Conservation (phyloP, 1,140 invertebrate genomes). For the Wasmannia auropunctata region DNA sequence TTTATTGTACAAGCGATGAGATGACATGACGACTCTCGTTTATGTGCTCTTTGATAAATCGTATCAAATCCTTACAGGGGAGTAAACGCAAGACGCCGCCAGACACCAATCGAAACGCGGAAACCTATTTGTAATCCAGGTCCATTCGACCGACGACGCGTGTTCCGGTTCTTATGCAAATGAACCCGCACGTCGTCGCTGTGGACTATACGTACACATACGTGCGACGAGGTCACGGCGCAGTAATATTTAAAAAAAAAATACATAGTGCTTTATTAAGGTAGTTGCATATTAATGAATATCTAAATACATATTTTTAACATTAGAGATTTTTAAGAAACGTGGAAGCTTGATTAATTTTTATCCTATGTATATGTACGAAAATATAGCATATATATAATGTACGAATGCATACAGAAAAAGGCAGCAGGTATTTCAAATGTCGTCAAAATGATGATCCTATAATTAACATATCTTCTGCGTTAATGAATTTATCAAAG, state of each 20-base stretch:
- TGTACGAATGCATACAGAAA: not conserved
- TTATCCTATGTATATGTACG: not conserved
- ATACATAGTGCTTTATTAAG: conserved; percentile 24
- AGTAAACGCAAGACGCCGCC: not conserved
- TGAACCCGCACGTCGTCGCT: not conserved
- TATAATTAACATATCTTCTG: not conserved
- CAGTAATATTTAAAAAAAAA: conserved; percentile 16
- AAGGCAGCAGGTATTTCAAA: not conserved
- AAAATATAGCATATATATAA: not conserved
- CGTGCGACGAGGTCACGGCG: not conserved
- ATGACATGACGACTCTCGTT: not conserved
- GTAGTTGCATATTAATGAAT: not conserved
- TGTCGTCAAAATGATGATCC: not conserved
- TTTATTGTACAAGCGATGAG: not conserved
- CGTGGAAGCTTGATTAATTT: not conserved
- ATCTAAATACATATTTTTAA: not conserved
- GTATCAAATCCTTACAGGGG: not conserved
- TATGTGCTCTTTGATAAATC: conserved; percentile 2
- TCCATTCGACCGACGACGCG: not conserved
- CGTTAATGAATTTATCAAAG: not conserved
- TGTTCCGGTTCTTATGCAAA: conserved; percentile 46
- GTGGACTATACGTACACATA: not conserved
- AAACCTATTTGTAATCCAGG: conserved; percentile 26
- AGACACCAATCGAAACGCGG: not conserved
- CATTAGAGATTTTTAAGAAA: not conserved